Percentiles rank a stretch among this genome's conserved stretches.
Conservation (phyloP, 1,140 invertebrate species). For the Aricia agestis region DNA sequence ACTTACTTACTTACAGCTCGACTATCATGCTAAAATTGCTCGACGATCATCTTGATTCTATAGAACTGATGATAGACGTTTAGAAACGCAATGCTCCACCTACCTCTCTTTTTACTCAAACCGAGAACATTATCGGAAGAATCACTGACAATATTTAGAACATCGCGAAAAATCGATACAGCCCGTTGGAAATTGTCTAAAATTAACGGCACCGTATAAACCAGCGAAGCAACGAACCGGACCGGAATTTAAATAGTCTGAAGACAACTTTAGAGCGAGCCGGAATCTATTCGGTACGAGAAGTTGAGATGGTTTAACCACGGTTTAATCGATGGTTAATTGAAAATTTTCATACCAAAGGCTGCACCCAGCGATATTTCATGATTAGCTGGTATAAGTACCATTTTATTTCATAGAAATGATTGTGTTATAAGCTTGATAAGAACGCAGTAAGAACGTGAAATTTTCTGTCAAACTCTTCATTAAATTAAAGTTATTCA, state of each 20-base stretch:
- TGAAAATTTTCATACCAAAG: slow-evolving; percentile 24
- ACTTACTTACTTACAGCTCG: too few species aligned
- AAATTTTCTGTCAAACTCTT: too few species aligned
- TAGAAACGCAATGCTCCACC: too few species aligned
- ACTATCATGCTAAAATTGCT: too few species aligned
- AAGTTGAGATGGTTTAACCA: background rate
- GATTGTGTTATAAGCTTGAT: too few species aligned
- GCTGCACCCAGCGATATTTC: slow-evolving; percentile 26
- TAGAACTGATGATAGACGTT: too few species aligned
- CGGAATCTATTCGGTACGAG: slow-evolving; percentile 35
- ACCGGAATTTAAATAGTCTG: slow-evolving; percentile 75
- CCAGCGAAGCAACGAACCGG: slow-evolving; percentile 75
- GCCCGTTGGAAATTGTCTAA: slow-evolving; percentile 64
- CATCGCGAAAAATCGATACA: slow-evolving; percentile 34
- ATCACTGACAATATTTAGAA: background rate
- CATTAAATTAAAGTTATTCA: too few species aligned
- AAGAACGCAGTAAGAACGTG: too few species aligned
- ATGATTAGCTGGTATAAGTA: too few species aligned
- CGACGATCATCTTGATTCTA: too few species aligned
- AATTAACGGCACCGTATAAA: slow-evolving; percentile 77
- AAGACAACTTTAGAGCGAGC: slow-evolving; percentile 60
- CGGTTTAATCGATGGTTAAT: slow-evolving; percentile 25
- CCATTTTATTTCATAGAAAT: too few species aligned
- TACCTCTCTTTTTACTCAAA: too few species aligned
- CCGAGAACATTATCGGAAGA: background rate